phyloP scores from a whole-genome alignment of 2,888 invertebrate species.

The Microplitis deprimator region DNA sequence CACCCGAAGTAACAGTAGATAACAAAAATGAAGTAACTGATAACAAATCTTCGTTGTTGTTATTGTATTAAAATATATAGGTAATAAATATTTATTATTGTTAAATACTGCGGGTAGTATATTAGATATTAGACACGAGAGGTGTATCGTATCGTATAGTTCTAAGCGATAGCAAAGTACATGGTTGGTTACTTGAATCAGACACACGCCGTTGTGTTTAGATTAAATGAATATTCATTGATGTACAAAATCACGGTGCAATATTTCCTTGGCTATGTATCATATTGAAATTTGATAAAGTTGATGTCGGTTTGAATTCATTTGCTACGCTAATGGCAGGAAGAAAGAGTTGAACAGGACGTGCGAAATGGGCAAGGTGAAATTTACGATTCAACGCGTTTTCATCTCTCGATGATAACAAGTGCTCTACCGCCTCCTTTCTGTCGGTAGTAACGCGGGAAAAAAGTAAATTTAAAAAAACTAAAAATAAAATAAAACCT shows the following conservation, averaged over 20 bases:
- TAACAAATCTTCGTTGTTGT: background rate
- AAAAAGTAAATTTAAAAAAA: background rate
- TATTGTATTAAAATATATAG: background rate
- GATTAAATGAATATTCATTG: slow-evolving; percentile 64
- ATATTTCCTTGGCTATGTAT: slow-evolving; percentile 50
- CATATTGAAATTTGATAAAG: slow-evolving; percentile 55
- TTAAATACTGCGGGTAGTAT: slow-evolving; percentile 6
- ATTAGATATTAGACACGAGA: slow-evolving; percentile 59
- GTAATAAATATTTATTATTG: background rate
- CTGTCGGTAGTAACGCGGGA: background rate
- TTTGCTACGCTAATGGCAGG: slow-evolving; percentile 58
- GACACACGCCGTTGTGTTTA: slow-evolving; percentile 40
- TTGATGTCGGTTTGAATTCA: slow-evolving; percentile 56
- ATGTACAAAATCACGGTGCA: slow-evolving; percentile 59
- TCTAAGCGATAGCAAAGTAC: slow-evolving; percentile 65
- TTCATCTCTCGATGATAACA: slow-evolving; percentile 42
- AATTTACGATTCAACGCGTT: slow-evolving; percentile 52
- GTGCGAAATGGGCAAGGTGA: slow-evolving; percentile 46
- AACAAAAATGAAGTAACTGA: too few species aligned
- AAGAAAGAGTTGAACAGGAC: slow-evolving; percentile 42
- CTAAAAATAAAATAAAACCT: slow-evolving; percentile 10
- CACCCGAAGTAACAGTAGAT: too few species aligned
- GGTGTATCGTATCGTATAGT: slow-evolving; percentile 56
- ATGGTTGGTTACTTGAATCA: slow-evolving; percentile 40
- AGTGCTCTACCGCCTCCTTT: slow-evolving; percentile 28